phyloP scores from a whole-genome alignment of 2,888 invertebrate species.

The Branchipolynoe longqiensis region DNA sequence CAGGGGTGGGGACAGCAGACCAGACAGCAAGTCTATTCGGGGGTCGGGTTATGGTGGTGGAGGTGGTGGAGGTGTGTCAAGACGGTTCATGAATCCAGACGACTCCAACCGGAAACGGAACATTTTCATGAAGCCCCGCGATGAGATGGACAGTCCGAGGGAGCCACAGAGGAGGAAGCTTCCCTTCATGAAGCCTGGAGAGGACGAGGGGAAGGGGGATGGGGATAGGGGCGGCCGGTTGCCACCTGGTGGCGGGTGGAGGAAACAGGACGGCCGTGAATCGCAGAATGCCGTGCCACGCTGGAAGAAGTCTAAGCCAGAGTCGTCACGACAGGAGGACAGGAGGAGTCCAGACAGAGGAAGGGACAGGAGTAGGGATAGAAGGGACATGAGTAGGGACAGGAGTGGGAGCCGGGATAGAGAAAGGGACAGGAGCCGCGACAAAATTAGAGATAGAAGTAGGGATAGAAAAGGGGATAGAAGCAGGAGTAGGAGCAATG shows the following conservation, averaged over 20 bases:
- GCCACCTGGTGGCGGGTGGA: neutral
- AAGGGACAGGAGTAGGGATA: slow-evolving; percentile 36
- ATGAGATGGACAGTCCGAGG: neutral
- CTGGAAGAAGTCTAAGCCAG: neutral
- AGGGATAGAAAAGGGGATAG: slow-evolving; percentile 34
- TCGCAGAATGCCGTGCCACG: slow-evolving; percentile 5
- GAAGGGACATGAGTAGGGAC: slow-evolving; percentile 32
- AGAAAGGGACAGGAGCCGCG: neutral
- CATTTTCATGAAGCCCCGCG: slow-evolving; percentile 8
- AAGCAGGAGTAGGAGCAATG: neutral
- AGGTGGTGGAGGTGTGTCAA: neutral
- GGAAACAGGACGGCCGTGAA: neutral
- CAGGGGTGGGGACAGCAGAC: slow-evolving; percentile 27
- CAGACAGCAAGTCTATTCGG: too few species aligned
- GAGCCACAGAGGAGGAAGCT: slow-evolving; percentile 71
- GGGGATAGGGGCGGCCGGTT: slow-evolving; percentile 2
- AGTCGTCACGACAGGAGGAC: slow-evolving; percentile 36
- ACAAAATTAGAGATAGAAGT: slow-evolving; percentile 3
- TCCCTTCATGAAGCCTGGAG: slow-evolving; percentile 58
- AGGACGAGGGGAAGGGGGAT: neutral
- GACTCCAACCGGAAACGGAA: slow-evolving; percentile 23
- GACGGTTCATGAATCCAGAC: slow-evolving; percentile 62
- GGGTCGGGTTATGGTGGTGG: slow-evolving; percentile 41
- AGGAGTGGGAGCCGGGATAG: slow-evolving; percentile 30
- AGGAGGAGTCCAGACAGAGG: neutral